Conservation (phyloP, 2,113 vertebrate genomes). For the Drymodes brunneopygia region DNA sequence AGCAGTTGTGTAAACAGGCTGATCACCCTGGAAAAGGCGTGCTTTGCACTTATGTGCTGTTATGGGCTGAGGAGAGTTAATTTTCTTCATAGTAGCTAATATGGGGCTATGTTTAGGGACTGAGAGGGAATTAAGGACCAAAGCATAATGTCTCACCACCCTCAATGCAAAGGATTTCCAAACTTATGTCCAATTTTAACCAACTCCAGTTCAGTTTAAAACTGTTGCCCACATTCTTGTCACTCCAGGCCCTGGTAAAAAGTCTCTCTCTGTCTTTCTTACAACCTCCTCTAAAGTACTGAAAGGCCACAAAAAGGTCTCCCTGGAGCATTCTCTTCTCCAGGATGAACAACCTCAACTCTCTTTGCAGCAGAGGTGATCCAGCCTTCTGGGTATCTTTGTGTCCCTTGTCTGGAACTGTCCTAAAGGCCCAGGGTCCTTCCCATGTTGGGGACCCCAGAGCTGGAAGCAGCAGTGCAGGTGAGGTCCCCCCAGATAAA, state of each 20-base stretch:
- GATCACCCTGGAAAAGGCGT: not conserved
- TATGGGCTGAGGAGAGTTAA: not conserved
- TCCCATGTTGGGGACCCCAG: not conserved
- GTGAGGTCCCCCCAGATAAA: not conserved
- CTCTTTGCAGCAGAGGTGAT: not conserved
- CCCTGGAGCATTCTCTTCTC: not conserved
- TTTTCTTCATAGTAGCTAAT: not conserved
- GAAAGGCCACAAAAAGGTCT: not conserved
- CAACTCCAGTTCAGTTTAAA: not conserved
- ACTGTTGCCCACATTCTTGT: not conserved
- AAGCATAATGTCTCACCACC: not conserved
- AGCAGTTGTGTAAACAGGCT: not conserved
- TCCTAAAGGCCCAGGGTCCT: not conserved
- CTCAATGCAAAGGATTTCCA: not conserved
- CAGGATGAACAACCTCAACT: not conserved
- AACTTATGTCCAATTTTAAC: not conserved
- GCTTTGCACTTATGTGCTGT: not conserved
- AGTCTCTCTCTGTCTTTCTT: not conserved
- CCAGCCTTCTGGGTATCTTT: not conserved
- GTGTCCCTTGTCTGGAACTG: rapidly evolving
- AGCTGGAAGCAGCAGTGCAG: not conserved
- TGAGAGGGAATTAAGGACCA: not conserved
- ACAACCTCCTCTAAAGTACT: not conserved
- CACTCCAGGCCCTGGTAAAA: not conserved
- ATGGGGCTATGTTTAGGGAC: not conserved